Base-by-base conservation (phyloP, 2,888 invertebrate species). In the Ectemnius cavifrons region DNA sequence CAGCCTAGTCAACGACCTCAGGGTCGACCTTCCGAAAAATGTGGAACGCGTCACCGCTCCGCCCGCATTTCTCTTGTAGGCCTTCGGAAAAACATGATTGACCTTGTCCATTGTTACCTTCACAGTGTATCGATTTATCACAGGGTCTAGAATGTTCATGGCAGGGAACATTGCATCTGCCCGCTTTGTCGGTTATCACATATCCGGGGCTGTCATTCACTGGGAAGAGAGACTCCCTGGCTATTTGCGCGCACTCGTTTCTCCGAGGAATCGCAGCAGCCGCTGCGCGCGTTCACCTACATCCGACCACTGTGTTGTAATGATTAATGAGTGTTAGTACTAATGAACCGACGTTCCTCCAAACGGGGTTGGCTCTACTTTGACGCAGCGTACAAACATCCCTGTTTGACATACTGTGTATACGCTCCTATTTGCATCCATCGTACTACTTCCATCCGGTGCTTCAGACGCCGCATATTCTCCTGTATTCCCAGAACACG, bases 21-120 rank as follows among this genome's bases (percentile, higher is more conserved):
- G 18, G 6, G 63, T 8, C 78, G 81, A 73, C 86, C 85, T 86
- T 84, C 70, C 76, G 69, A 81, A 84, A 84, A 82, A 85, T 84
- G 79, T 72, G 75, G 47, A 28, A 74, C 67, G 69, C 69, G 68
- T 78, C 81, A 71, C 77, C 6, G 52, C 14, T 52, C 52, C 71
- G 77, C 88, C 88, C 88, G 87, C 87, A 88, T 87, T 77, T 77
- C 71, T 60, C 45, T 13, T 8, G 14, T 60, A 76, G 79, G 76
- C 83, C 81, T 83, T 84, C 80, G 61, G 28, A 56, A 70, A 64
- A 63, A 77, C 73, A 78, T 64, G 63, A 14, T 27, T 13, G 66
- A 73, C 83, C 83, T 84, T 80, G 81, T 75, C 77, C 63, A 65
- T 71, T 63, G 67, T 83, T 75, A 79, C 83, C 84, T 85, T 84